Evolutionary conservation across 2,113 vertebrate genomes (phyloP), one percentile per base, ranked within the genome.

Genomic region (Edolisoma coerulescens): DNA sequence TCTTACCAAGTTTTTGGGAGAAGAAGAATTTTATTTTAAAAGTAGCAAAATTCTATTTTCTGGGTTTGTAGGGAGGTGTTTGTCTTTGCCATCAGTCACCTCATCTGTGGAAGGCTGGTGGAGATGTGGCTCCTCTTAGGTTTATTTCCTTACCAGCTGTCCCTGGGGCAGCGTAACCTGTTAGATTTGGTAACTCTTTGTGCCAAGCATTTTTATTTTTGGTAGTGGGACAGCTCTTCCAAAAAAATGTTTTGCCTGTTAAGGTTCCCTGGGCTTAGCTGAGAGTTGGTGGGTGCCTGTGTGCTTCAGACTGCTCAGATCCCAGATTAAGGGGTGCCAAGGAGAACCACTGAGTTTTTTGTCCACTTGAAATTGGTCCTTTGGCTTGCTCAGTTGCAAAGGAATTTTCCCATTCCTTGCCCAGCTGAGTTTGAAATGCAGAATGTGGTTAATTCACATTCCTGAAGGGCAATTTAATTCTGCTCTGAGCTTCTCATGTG

Each of bases 371-470:
- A 89, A 41, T 27, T 28, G 54, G 45, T 49, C 49, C 45, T 78
- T 52, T 41, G 56, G 60, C 59, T 67, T 54, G 33, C 50, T 84
- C 19, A 7, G 32, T 78, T 84, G 81, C 60, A 74, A 89, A 94
- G 69, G 68, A 77, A 45, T 80, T 81, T 69, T 80, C 73, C 41
- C 22, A 27, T 84, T 73, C 50, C 64, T 89, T 73, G 41, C 22
- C 64, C 50, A 60, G 30, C 27, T 67, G 45, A 49, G 20, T 78
- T 41, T 78, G 64, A 87, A 84, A 35, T 75, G 47, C 47, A 74
- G 56, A 84, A 82, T 53, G 85, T 50, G 52, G 42, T 87, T 84
- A 69, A 87, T 56, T 86, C 65, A 42, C 65, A 32, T 91, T 95
- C 74, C 82, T 80, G 82, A 76, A 90, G 76, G 61, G 50, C 81